phyloP scores from a whole-genome alignment of 2,888 invertebrate genomes.

The Cylindroiulus punctatus region DNA sequence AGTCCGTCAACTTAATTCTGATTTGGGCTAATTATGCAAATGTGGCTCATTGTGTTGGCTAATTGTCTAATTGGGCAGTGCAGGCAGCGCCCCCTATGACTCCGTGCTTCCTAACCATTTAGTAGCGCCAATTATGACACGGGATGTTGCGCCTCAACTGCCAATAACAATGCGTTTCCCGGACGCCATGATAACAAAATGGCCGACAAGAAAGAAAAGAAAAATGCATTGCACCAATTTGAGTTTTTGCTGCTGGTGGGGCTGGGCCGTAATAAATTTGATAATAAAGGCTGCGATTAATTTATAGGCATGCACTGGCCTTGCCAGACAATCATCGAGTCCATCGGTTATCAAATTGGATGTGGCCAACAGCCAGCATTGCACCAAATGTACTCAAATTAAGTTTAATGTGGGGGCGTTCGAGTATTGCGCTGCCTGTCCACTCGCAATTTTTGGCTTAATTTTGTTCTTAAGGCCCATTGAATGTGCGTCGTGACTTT shows the following conservation, averaged over 20 bases:
- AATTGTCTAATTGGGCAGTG: neutral
- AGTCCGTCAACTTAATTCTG: neutral
- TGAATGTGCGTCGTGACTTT: too few relatives aligned
- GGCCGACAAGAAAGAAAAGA: neutral
- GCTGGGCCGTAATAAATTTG: neutral
- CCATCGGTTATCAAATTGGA: neutral
- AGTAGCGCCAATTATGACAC: neutral
- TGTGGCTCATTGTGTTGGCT: neutral
- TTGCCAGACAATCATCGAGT: neutral
- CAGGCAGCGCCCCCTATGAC: neutral
- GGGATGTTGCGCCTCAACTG: conserved; percentile 3
- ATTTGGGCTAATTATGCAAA: neutral
- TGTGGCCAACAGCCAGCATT: neutral
- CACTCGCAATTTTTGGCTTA: too few relatives aligned
- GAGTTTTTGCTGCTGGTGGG: neutral
- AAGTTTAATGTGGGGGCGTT: too few relatives aligned
- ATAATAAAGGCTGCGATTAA: neutral
- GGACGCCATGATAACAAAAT: conserved; percentile 18
- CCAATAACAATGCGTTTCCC: conserved; percentile 18
- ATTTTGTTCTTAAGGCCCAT: too few relatives aligned
- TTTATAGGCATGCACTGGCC: neutral
- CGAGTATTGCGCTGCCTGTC: too few relatives aligned
- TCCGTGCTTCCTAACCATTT: neutral
- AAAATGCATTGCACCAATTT: neutral
- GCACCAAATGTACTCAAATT: too few relatives aligned